Base-by-base conservation (phyloP, 2,888 invertebrate genomes). In the Liodrosophila aerea region DNA sequence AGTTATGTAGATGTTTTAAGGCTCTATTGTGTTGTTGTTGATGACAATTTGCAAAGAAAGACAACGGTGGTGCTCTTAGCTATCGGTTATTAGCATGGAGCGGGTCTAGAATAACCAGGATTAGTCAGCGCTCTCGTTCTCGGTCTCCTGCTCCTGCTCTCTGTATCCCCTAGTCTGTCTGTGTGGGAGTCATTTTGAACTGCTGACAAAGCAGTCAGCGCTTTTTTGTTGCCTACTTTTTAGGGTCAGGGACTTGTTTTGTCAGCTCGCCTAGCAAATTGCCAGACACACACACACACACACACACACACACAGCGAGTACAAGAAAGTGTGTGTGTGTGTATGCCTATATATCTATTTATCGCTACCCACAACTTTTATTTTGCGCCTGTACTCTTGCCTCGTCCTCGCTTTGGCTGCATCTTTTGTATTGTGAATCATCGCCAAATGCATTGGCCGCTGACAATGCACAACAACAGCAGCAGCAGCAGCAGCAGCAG, bases 231-330 rank as follows among this genome's bases (percentile, higher is more conserved):
- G 81, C 72, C 74, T 80, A 74, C 66, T 64, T 81, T 80, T 81
- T 82, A 80, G 85, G 83, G 83, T 83, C 85, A 83, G 84, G 85
- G 83, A 83, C 80, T 83, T 80, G 73, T 75, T 69, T 80, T 82
- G 82, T 73, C 76, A 73, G 64, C 70, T 56, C 39, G 72, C 57
- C 59, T 36, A 61, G 47, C 57, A 58, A 65, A 53, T 51, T 66
- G 66, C 63, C 57, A 70, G 64, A 67, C 62, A 34, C 45, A 46
- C 11, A 39, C 29, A 61, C 30, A 12, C 33, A 47, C 4, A 37
- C 0, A 22, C 1, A 40, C 22, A 43, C 45, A 33, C 15, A n/a
- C 5, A 40, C 37, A 13, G n/a, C 9, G 15, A 37, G 37, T 8
- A 4, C 13, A 1, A 13, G 1, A 18, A 40, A 43, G 34, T 18